A percentile compares a stretch with the other conserved stretches of the same genome.
Conservation (phyloP, 2,888 invertebrate genomes). For the Acronicta leporina region DNA sequence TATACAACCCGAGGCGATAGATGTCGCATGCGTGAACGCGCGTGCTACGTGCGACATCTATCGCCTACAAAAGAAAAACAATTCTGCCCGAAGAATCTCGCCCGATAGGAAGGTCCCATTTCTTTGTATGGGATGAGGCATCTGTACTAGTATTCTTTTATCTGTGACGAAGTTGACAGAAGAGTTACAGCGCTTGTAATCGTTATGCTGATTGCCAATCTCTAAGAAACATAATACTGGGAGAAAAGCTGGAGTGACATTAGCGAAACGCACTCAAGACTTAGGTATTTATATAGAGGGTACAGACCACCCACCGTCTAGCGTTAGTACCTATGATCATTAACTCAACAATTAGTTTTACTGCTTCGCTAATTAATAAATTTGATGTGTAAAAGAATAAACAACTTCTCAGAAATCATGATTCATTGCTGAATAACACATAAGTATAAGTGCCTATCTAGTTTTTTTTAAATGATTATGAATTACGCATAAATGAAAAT, state of each 20-base stretch:
- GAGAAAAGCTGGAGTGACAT: conserved; percentile 68
- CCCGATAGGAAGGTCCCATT: too few relatives aligned
- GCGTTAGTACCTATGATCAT: conserved; percentile 54
- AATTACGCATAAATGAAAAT: too few relatives aligned
- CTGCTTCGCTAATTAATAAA: conserved; percentile 35
- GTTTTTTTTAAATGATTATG: too few relatives aligned
- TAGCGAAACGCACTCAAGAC: conserved; percentile 64
- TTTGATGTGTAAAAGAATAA: conserved; percentile 35
- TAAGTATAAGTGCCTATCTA: too few relatives aligned
- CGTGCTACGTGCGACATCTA: too few relatives aligned
- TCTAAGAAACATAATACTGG: conserved; percentile 61
- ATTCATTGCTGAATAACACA: background rate
- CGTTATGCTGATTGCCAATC: conserved; percentile 70
- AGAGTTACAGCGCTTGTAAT: conserved; percentile 59
- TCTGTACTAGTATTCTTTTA: too few relatives aligned
- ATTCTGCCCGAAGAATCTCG: too few relatives aligned
- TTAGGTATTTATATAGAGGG: conserved; percentile 47
- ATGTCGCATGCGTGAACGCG: too few relatives aligned
- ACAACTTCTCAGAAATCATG: conserved; percentile 18
- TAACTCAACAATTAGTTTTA: conserved; percentile 64
- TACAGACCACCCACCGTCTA: conserved; percentile 59
- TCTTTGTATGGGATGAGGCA: too few relatives aligned
- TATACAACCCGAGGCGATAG: too few relatives aligned
- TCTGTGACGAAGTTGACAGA: conserved; percentile 63
- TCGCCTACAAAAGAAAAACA: too few relatives aligned